These are phyloP conservation scores for Drosophila pullipes DNA, from an alignment of 2,888 invertebrate species.

Conservation along the genomic window DNA sequence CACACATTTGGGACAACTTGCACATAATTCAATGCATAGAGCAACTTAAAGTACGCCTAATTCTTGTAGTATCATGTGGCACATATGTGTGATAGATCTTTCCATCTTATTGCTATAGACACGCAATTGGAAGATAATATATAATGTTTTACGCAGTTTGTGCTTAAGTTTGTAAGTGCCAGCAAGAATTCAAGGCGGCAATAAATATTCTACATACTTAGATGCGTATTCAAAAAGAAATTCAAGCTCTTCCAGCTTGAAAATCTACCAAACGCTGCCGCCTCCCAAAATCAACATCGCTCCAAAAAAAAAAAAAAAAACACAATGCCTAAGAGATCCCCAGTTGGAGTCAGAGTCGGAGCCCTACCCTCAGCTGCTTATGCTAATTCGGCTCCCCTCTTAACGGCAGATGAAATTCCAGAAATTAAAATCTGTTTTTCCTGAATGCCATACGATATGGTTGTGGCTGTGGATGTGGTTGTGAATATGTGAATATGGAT, in stretches of 20 bases:
- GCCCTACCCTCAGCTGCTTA: conserved; percentile 68
- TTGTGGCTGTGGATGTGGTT: conserved; percentile 19
- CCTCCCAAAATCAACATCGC: conserved; percentile 14
- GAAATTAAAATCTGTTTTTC: conserved; percentile 59
- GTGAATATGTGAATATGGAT: conserved; percentile 39
- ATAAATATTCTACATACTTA: conserved; percentile 44
- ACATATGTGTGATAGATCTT: conserved; percentile 19
- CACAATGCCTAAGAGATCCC: conserved; percentile 45
- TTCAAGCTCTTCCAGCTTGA: conserved; percentile 42
- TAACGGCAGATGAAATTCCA: conserved; percentile 38
- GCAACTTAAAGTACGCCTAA: not conserved
- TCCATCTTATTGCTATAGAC: conserved; percentile 8
- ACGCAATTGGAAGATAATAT: conserved; percentile 16
- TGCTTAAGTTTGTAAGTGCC: conserved; percentile 1
- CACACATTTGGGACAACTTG: not conserved
- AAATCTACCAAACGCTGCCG: conserved; percentile 30
- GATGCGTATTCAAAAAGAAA: conserved; percentile 48
- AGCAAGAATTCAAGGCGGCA: conserved; percentile 11
- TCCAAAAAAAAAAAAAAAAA: conserved; percentile 26
- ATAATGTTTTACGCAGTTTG: conserved; percentile 20
- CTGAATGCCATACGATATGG: conserved; percentile 69
- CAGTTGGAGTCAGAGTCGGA: conserved; percentile 8
- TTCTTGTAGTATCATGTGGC: conserved; percentile 10
- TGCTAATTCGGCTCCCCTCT: conserved; percentile 62
- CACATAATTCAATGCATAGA: not conserved